Evolutionary conservation across 2,113 vertebrate genomes (phyloP).

Genomic region (Lycaon pictus): DNA sequence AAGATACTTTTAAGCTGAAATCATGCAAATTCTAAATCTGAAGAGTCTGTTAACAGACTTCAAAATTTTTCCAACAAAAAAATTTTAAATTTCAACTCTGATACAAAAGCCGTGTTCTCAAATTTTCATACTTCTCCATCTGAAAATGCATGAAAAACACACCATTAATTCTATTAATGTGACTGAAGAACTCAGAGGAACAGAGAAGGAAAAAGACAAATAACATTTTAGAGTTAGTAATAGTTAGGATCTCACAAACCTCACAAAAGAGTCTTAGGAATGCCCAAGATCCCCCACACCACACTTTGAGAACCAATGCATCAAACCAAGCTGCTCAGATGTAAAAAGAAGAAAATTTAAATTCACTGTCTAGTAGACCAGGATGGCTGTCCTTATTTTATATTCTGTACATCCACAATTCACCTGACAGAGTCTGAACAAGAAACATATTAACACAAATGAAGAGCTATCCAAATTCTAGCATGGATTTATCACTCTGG

Average conservation of each 20-base stretch:
- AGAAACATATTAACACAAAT: conserved; percentile 4
- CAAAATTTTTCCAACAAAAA: conserved; percentile 38
- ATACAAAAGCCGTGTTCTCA: background rate
- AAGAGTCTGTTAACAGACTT: background rate
- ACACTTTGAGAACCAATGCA: background rate
- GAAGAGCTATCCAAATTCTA: background rate
- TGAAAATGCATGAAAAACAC: background rate
- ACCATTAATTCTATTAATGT: background rate
- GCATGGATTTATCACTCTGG: background rate
- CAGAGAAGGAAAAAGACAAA: background rate
- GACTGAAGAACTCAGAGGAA: background rate
- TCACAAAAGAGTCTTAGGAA: background rate
- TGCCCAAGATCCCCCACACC: background rate
- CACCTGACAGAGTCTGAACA: background rate
- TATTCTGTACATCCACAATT: background rate
- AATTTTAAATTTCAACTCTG: conserved; percentile 37
- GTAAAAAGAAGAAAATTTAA: background rate
- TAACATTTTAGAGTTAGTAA: conserved; percentile 37
- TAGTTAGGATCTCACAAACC: background rate
- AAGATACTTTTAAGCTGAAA: conserved; percentile 20
- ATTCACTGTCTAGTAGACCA: conserved; percentile 7
- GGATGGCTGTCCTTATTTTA: background rate
- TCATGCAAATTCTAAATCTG: conserved; percentile 26
- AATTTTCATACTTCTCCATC: conserved; percentile 13
- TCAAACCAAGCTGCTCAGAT: background rate